Evolutionary conservation across 2,797 vertebrate species (phyloP), one percentile per base, ranked within the genome.

Genomic region (Sebastes alutus): DNA sequence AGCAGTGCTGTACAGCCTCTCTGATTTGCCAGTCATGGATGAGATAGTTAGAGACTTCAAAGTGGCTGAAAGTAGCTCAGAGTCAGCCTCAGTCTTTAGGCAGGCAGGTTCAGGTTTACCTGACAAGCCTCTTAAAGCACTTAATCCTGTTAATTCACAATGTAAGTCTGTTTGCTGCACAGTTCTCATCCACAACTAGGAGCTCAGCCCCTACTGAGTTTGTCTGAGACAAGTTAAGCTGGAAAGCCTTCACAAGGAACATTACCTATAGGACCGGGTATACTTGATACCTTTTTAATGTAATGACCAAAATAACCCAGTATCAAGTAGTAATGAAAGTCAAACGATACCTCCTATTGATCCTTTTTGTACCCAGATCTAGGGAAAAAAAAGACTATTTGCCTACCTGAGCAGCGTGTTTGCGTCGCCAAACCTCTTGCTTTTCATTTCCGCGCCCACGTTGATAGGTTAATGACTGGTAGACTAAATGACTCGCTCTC

Each of bases 131-230:
- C 92, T 90, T 94, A 93, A 92, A 94, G 91, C 85, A 90, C 76
- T 88, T 93, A 95, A 94, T 94, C 93, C 92, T 85, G 87, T 93
- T 95, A 93, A 95, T 95, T 95, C 93, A 92, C 87, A 93, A 92
- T 92, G 94, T 94, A 93, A 94, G 86, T 90, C 92, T 89, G 90
- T 93, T 94, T 92, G 87, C 86, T 78, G 84, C 80, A 70, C 88
- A 86, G 82, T 88, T 89, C 83, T 89, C 90, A 90, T 88, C 83
- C 87, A 84, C 90, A 89, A 88, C 87, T 72, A 75, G 75, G 72
- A 91, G 89, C 92, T 92, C 89, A 92, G 87, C 86, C 72, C 56
- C 65, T 60, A 73, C 89, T 68, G 85, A 92, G 88, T 89, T 89
- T 90, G 89, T 90, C 84, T 91, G 84, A 89, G 87, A 91, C 85